Percentiles rank a stretch among this genome's conserved stretches.
Evolutionary conservation across 2,113 vertebrate genomes (phyloP).

Genomic region (Pitta sordida): DNA sequence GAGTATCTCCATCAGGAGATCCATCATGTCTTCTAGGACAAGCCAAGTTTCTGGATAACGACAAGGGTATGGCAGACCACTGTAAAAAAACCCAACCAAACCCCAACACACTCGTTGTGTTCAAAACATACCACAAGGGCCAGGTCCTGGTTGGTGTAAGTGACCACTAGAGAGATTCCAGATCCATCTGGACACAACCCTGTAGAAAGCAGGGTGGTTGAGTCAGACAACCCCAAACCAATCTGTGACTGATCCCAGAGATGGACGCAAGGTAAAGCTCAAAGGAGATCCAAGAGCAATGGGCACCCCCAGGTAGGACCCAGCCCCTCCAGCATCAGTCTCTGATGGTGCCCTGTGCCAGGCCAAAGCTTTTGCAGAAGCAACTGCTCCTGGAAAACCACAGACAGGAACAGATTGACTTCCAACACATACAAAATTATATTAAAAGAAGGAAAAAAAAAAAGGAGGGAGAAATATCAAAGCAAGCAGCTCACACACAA

Average conservation of each 20-base stretch:
- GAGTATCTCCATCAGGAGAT: background rate
- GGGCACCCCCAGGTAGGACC: background rate
- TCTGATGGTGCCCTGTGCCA: background rate
- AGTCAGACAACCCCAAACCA: background rate
- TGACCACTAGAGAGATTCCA: background rate
- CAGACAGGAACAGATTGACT: background rate
- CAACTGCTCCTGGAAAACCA: background rate
- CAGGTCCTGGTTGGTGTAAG: background rate
- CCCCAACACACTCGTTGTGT: rapidly evolving
- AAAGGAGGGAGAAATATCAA: background rate
- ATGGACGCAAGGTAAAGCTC: background rate
- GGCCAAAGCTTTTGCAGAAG: background rate
- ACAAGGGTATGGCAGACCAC: background rate
- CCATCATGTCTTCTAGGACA: rapidly evolving
- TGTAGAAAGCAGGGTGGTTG: background rate
- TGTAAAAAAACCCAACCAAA: background rate
- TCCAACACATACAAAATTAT: background rate
- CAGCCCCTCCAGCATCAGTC: background rate
- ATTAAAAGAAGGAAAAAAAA: background rate
- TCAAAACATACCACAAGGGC: rapidly evolving
- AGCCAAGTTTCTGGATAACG: background rate
- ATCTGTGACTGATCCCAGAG: background rate
- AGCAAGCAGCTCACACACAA: background rate
- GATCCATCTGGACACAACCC: background rate
- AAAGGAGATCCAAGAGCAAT: rapidly evolving